A percentile compares a stretch with the other conserved stretches of the same genome.
phyloP scores from a whole-genome alignment of 2,888 invertebrate genomes.

The Callosobruchus maculatus region DNA sequence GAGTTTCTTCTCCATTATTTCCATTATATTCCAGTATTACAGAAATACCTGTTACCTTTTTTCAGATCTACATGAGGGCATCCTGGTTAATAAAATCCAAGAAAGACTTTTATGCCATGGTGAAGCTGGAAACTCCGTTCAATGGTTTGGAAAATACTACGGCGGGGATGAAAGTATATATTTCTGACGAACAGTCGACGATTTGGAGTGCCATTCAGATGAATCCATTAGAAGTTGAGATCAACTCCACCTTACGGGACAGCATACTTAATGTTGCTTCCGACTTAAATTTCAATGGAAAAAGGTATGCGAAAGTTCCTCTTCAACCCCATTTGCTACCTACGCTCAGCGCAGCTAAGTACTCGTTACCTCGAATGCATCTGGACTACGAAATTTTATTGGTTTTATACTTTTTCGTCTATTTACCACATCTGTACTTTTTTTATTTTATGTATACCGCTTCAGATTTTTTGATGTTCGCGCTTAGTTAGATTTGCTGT shows the following conservation, averaged over 20 bases:
- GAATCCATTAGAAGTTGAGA: constrained; percentile 40
- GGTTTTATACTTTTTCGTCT: neutral
- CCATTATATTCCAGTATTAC: too few species aligned
- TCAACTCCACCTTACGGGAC: constrained; percentile 38
- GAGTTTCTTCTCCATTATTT: too few species aligned
- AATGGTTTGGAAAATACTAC: constrained; percentile 45
- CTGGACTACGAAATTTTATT: neutral
- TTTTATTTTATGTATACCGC: constrained; percentile 1
- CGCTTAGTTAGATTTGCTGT: too few species aligned
- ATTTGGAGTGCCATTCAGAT: constrained; percentile 39
- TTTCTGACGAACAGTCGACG: constrained; percentile 39
- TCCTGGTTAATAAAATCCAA: constrained; percentile 36
- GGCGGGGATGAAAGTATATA: constrained; percentile 41
- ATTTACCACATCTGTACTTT: neutral
- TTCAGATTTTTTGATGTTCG: too few species aligned
- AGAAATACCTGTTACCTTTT: constrained; percentile 10
- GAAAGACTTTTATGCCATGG: constrained; percentile 38
- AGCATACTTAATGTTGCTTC: constrained; percentile 34
- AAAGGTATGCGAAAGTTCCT: constrained; percentile 30
- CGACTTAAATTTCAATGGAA: constrained; percentile 35
- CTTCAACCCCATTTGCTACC: neutral
- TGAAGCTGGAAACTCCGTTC: constrained; percentile 47
- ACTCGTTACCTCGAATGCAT: neutral
- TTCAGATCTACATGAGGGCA: constrained; percentile 30
- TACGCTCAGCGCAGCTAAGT: constrained; percentile 5